Evolutionary conservation across 2,797 vertebrate species (phyloP).

Genomic region (Pachyuromys duprasi): DNA sequence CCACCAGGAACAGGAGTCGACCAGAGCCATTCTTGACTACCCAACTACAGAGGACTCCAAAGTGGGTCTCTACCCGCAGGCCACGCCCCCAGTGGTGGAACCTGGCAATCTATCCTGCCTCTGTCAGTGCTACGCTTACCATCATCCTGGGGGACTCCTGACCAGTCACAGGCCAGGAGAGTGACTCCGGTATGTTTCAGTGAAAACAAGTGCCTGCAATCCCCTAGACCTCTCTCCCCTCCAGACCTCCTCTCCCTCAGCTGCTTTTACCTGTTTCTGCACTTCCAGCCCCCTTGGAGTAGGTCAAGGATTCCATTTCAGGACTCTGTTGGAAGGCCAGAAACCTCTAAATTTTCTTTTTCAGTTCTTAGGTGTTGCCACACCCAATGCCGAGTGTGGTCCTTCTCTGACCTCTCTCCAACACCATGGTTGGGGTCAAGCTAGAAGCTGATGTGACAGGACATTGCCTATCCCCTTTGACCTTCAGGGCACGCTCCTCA

Average conservation of each 20-base stretch:
- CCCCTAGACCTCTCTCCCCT: neutral
- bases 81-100: neutral
- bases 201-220: neutral
- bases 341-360: neutral
- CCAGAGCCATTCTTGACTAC: neutral
- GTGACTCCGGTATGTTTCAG: neutral
- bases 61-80: neutral
- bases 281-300: neutral
- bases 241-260: fast-evolving
- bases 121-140: neutral
- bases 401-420: neutral
- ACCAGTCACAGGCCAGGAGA: neutral
- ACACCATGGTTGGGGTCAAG: no score
- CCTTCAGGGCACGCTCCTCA: neutral
- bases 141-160: neutral
- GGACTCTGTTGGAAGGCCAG: neutral
- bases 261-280: neutral
- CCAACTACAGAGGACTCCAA: neutral
- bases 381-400: neutral
- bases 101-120: neutral
- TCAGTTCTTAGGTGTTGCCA: fast-evolving
- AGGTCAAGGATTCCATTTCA: no score
- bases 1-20: neutral
- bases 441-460: neutral
- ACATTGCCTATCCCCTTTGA: neutral